Percentiles rank a stretch among this genome's conserved stretches.
Evolutionary conservation across 2,113 vertebrate genomes (phyloP).

Genomic region (Ariopsis seemanni): DNA sequence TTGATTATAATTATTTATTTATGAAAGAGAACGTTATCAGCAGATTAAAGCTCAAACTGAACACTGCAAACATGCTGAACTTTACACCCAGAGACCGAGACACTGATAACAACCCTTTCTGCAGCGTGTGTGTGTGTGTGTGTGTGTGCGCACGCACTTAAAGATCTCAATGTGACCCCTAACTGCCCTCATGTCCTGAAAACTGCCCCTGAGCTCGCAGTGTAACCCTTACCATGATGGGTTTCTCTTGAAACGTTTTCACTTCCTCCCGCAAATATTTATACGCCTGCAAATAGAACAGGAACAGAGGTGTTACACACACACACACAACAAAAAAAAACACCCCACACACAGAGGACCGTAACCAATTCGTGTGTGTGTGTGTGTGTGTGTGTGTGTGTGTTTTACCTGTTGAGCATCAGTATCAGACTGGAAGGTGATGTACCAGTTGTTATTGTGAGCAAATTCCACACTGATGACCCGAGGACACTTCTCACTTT

Average conservation of each 20-base stretch:
- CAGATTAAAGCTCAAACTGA: too few species aligned
- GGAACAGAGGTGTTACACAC: not conserved
- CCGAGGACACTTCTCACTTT: slow-evolving; percentile 94
- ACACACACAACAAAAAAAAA: too few species aligned
- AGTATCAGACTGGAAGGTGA: slow-evolving; percentile 98
- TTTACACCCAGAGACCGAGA: too few species aligned
- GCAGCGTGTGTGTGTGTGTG: too few species aligned
- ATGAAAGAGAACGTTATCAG: too few species aligned
- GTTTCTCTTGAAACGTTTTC: slow-evolving; percentile 99
- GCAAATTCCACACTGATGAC: slow-evolving; percentile 99
- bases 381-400: not conserved
- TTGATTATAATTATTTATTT: too few species aligned
- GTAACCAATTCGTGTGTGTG: not conserved
- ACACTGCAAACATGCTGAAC: too few species aligned
- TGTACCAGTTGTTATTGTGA: slow-evolving; percentile 99
- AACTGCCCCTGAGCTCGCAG: not conserved
- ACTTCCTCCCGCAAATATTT: slow-evolving; percentile 98
- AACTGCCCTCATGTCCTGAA: not conserved
- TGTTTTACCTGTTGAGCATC: slow-evolving; percentile 91
- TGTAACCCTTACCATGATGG: slow-evolving; percentile 88
- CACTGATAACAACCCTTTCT: too few species aligned
- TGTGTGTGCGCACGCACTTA: not conserved
- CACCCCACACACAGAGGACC: too few species aligned
- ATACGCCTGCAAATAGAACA: slow-evolving; percentile 80
- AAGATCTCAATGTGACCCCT: not conserved